phyloP scores from a whole-genome alignment of 2,113 vertebrate species.

The Neotoma lepida region DNA sequence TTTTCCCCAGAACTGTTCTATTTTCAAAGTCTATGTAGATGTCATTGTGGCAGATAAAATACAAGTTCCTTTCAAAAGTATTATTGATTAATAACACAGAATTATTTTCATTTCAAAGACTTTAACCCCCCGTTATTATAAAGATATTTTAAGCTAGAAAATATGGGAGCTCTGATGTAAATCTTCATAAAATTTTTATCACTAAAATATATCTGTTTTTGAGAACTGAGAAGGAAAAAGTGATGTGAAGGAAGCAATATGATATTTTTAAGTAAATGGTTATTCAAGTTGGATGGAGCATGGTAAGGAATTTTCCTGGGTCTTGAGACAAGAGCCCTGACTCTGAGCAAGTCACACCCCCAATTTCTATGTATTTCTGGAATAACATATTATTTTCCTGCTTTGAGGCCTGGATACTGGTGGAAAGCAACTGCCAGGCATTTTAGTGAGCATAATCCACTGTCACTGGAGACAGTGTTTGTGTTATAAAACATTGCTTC shows the following conservation, averaged over 20 bases:
- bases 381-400: slow-evolving; percentile 80
- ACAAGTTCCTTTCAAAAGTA: background rate
- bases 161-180: background rate
- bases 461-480: slow-evolving; percentile 81
- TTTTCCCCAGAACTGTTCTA: background rate
- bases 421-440: slow-evolving; percentile 62
- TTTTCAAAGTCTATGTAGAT: background rate
- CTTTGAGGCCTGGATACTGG: slow-evolving; percentile 73
- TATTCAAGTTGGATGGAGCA: slow-evolving; percentile 75
- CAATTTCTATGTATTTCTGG: slow-evolving; percentile 79
- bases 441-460: slow-evolving; percentile 81
- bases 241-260: slow-evolving; percentile 32
- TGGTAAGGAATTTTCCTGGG: slow-evolving; percentile 66
- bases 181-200: slow-evolving; percentile 57
- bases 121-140: background rate
- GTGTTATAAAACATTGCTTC: slow-evolving; percentile 83
- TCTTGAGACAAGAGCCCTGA: slow-evolving; percentile 60
- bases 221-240: slow-evolving; percentile 33
- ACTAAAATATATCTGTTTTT: slow-evolving; percentile 51
- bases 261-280: slow-evolving; percentile 66
- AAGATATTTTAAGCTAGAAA: slow-evolving; percentile 43
- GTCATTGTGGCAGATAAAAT: background rate
- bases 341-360: slow-evolving; percentile 72
- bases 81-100: background rate
- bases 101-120: background rate